These are phyloP conservation scores for Argyra leucocephala DNA, from an alignment of 2,888 invertebrate species.

Conservation along the genomic window DNA sequence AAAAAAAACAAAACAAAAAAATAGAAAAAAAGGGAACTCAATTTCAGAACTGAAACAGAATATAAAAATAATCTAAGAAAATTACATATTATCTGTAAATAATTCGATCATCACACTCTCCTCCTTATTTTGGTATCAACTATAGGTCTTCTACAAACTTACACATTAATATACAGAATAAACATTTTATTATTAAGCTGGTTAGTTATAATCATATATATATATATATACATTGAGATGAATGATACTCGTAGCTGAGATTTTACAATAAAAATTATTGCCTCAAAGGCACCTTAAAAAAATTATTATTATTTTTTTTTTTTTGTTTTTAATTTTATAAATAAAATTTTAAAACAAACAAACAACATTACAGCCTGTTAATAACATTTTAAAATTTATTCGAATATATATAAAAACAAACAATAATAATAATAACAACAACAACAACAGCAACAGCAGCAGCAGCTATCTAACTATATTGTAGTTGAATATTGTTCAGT, in stretches of 20 bases:
- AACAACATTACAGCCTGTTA: slow-evolving; percentile 4
- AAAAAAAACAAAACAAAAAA: no score
- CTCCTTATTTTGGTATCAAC: no score
- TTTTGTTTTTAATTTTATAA: no score
- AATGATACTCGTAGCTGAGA: neutral
- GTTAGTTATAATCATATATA: neutral
- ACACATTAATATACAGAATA: neutral
- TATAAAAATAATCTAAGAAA: no score
- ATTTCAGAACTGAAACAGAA: no score
- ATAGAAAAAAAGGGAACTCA: no score
- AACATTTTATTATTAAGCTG: neutral
- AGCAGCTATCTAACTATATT: no score
- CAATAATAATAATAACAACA: no score
- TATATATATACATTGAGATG: neutral
- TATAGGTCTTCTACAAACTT: no score
- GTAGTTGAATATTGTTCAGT: no score
- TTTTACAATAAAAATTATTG: neutral
- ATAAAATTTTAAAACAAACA: slow-evolving; percentile 1
- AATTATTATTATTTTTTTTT: no score
- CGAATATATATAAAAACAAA: neutral
- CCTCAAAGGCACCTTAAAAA: neutral
- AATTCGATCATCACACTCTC: neutral
- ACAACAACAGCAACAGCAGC: no score
- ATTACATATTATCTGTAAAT: neutral
- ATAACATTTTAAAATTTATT: neutral